A percentile compares a stretch with the other conserved stretches of the same genome.
phyloP scores from a whole-genome alignment of 2,113 vertebrate genomes.

The Corydoras sp. region DNA sequence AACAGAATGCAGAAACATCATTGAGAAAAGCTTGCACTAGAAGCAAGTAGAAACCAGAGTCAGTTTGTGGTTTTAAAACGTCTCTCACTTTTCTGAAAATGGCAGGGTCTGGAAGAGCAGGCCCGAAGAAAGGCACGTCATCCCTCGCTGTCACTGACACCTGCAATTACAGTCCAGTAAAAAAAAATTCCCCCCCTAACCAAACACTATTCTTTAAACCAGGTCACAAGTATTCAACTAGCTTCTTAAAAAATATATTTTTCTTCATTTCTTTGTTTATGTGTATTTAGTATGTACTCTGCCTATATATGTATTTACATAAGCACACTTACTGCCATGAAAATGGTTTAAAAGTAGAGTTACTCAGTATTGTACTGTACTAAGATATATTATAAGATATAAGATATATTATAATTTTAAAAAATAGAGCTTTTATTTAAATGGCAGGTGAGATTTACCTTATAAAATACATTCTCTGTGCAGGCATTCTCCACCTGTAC shows the following conservation, averaged over 20 bases:
- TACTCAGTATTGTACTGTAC: too few relatives aligned
- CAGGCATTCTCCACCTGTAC: constrained; percentile 82
- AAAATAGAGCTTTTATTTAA: background rate
- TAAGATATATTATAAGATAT: too few relatives aligned
- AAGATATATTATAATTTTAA: background rate
- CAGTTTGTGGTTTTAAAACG: background rate
- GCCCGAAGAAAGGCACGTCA: constrained; percentile 91
- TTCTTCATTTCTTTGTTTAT: too few relatives aligned
- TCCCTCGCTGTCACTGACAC: constrained; percentile 90
- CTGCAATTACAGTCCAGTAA: constrained; percentile 50
- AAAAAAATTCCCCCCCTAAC: too few relatives aligned
- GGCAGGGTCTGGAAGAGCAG: constrained; percentile 83
- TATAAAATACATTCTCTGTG: constrained; percentile 77
- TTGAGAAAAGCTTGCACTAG: background rate
- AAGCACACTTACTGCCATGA: too few relatives aligned
- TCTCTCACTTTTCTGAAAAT: constrained; percentile 85
- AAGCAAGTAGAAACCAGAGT: background rate
- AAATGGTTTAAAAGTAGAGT: too few relatives aligned
- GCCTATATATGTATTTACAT: too few relatives aligned
- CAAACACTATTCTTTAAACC: too few relatives aligned
- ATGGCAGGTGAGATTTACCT: constrained; percentile 62
- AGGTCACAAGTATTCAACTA: too few relatives aligned
- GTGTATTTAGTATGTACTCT: too few relatives aligned
- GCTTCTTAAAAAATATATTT: too few relatives aligned
- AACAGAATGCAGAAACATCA: background rate